Evolutionary conservation across 2,113 vertebrate species (phyloP), one percentile per base, ranked within the genome.

Genomic region (Fukomys damarensis): DNA sequence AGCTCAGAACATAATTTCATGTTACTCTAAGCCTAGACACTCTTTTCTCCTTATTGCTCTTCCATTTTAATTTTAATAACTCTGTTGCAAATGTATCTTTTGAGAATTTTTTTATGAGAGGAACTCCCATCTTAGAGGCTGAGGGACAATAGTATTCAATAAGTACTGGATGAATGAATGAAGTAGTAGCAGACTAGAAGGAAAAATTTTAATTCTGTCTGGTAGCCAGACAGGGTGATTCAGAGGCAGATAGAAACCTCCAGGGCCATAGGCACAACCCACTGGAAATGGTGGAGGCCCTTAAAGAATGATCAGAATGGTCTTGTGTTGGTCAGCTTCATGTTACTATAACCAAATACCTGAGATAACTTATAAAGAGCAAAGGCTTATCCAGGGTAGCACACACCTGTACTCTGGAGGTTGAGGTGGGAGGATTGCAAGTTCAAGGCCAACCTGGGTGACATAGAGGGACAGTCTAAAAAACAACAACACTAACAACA

Each of bases 41-140:
- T 4, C 56, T 86, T 49, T 66, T 35, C n/a, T 93, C 56, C 30
- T 86, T 41, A 28, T 76, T 66, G 94, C 54, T 82, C 92, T 91
- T 91, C 86, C 80, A 86, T 86, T 90, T 95, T 93, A 84, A 91
- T 96, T 86, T 94, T 61, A 81, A 46, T 91, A 66, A 68, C 91
- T 95, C 91, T 61, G 83, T 41, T 85, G 43, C 56, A 91, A 85
- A 52, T 74, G 52, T 61, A 85, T 95, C 49, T 96, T 90, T 46
- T 93, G 89, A 97, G 94, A 93, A 96, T 91, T 66, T 65, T 22
- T 89, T 93, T 58, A 49, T 79, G 46, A 95, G 96, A 96, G 93
- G 70, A 94, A 76, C 76, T 72, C 72, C n/a, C 28, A 46, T 52
- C 32, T 61, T 86, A 85, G 80, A 97, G 87, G 74, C 77, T 59